Percentiles rank a stretch among this genome's conserved stretches.
phyloP scores from a whole-genome alignment of 2,113 vertebrate genomes.

The Pluvialis apricaria region DNA sequence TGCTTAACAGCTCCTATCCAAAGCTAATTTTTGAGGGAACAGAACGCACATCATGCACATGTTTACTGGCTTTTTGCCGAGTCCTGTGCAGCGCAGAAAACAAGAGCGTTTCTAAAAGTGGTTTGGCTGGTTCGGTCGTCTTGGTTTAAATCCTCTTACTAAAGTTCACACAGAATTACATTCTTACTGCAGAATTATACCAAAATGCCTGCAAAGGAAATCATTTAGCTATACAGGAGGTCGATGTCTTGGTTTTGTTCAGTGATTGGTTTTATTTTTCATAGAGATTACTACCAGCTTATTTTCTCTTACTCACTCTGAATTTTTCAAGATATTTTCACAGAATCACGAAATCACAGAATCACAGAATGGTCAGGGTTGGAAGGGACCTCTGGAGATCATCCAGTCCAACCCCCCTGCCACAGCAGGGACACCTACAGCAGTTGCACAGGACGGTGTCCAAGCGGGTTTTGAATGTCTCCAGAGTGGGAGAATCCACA shows the following conservation, averaged over 20 bases:
- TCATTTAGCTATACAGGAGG: background rate
- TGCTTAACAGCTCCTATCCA: background rate
- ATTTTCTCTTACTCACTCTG: background rate
- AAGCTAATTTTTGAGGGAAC: background rate
- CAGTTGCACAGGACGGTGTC: no score
- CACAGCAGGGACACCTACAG: no score
- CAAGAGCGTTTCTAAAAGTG: background rate
- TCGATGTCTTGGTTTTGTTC: background rate
- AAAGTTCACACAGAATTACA: background rate
- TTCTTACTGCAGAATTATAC: background rate
- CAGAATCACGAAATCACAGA: no score
- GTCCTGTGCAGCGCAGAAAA: background rate
- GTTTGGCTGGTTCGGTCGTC: background rate
- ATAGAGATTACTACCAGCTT: background rate
- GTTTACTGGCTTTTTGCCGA: background rate
- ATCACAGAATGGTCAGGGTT: no score
- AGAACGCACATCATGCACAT: accelerated
- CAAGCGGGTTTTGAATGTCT: no score
- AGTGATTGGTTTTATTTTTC: background rate
- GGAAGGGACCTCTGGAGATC: no score
- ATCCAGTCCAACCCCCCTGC: no score
- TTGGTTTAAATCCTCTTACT: background rate
- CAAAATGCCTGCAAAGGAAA: background rate
- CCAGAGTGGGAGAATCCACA: no score
- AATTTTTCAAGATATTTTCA: background rate